Evolutionary conservation across 2,113 vertebrate genomes (phyloP), one percentile per base, ranked within the genome.

Genomic region (Sclerurus mexicanus): DNA sequence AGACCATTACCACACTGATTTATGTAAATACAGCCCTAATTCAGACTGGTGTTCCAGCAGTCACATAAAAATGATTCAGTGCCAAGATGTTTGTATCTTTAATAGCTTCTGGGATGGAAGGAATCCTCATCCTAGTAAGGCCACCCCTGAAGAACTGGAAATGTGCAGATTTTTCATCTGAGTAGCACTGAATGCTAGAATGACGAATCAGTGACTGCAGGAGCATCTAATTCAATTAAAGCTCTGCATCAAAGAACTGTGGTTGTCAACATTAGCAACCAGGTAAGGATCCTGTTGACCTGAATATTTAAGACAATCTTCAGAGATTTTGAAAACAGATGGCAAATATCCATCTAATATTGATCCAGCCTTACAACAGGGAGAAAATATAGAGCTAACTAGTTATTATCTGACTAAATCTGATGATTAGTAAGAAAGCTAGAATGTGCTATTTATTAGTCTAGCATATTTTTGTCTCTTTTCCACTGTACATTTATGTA

Each of bases 211-310:
- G 40, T 94, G 94, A 94, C 59, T 95, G 30, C 58, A 89, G 76
- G 74, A 95, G 19, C 37, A 25, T 75, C 90, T 90, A 96, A 96
- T 95, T 92, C 84, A 96, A 96, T 97, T 97, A 96, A 95, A 93
- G 39, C 24, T 93, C 33, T 40, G n/a, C 89, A 74, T 94, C 74
- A 89, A 94, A 87, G 76, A 89, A 89, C 55, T 55, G 86, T 68
- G 64, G 35, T 74, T 89, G 31, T 63, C 66, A 52, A 20, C 68
- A 73, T 83, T 55, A 95, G 16, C 52, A 79, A 12, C 33, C 49
- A 82, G 55, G 73, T 85, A 82, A 68, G 21, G 50, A 80, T 46
- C 44, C 69, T 71, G 37, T 85, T 97, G 71, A 93, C 84, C 53
- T 74, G 50, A 47, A 12, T 21, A 67, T 93, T 95, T 74, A 90